Conservation (phyloP, 1,140 invertebrate genomes). For the Halyomorpha halys region DNA sequence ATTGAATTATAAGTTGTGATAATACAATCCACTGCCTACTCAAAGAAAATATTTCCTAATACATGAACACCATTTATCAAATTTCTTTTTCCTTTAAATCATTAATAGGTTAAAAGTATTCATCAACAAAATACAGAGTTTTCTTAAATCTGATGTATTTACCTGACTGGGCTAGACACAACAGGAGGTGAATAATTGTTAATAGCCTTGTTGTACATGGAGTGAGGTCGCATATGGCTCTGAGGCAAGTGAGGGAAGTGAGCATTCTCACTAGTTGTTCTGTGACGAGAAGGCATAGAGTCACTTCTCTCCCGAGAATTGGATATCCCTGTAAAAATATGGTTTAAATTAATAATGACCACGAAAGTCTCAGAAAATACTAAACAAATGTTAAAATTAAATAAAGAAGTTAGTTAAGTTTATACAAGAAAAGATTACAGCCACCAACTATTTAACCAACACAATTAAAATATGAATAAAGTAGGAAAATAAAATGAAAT, state of each 20-base stretch:
- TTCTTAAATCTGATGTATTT: constrained; percentile 32
- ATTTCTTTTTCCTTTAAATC: not conserved
- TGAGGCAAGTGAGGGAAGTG: constrained; percentile 32
- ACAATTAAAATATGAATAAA: too few species aligned
- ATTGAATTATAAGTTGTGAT: too few species aligned
- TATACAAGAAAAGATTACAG: too few species aligned
- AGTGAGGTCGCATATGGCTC: constrained; percentile 40
- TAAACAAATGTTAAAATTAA: too few species aligned
- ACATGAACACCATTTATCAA: too few species aligned
- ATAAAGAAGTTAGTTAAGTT: too few species aligned
- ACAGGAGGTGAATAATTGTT: constrained; percentile 50
- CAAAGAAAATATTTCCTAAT: too few species aligned
- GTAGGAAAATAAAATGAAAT: too few species aligned
- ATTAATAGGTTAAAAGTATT: not conserved
- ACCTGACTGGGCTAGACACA: constrained; percentile 49
- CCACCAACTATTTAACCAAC: too few species aligned
- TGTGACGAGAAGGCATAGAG: constrained; percentile 43
- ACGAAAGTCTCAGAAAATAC: too few species aligned
- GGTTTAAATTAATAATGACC: too few species aligned
- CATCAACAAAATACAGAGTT: not conserved
- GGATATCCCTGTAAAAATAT: constrained; percentile 35
- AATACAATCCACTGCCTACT: too few species aligned
- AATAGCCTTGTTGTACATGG: constrained; percentile 45
- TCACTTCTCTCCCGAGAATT: constrained; percentile 60
- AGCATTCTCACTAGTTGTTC: constrained; percentile 30